Evolutionary conservation across 2,113 vertebrate genomes (phyloP).

Genomic region (Spea bombifrons): DNA sequence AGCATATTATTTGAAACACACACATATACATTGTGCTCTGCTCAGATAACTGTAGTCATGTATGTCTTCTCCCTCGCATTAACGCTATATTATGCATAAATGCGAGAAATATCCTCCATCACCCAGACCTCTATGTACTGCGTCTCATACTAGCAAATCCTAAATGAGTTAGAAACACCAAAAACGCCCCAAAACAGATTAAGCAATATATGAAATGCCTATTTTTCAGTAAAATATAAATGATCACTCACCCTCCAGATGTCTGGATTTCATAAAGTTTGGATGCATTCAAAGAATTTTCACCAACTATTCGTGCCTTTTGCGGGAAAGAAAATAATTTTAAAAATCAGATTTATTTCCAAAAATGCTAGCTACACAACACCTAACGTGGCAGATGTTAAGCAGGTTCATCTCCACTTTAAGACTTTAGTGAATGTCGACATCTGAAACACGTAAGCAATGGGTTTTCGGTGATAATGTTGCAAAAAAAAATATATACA

Average conservation of each 20-base stretch:
- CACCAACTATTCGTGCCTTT: constrained; percentile 68
- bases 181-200: too few species aligned
- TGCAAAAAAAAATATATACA: constrained; percentile 50
- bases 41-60: too few species aligned
- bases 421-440: constrained; percentile 56
- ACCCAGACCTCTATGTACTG: too few species aligned
- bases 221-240: neutral
- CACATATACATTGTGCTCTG: too few species aligned
- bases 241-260: constrained; percentile 72
- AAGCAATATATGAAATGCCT: too few species aligned
- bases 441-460: constrained; percentile 42
- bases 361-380: constrained; percentile 56
- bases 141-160: too few species aligned
- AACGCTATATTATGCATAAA: too few species aligned
- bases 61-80: too few species aligned
- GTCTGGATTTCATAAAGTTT: constrained; percentile 70
- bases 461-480: constrained; percentile 53
- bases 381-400: constrained; percentile 64
- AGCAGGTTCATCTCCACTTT: constrained; percentile 74
- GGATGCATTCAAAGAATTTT: constrained; percentile 67
- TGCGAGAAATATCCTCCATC: too few species aligned
- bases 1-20: too few species aligned
- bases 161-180: too few species aligned
- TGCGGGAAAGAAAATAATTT: constrained; percentile 52
- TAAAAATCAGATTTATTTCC: constrained; percentile 42